Evolutionary conservation across 92 coral and sea anemone species (phyloP).

Genomic region (Zoanthus solanderi): DNA sequence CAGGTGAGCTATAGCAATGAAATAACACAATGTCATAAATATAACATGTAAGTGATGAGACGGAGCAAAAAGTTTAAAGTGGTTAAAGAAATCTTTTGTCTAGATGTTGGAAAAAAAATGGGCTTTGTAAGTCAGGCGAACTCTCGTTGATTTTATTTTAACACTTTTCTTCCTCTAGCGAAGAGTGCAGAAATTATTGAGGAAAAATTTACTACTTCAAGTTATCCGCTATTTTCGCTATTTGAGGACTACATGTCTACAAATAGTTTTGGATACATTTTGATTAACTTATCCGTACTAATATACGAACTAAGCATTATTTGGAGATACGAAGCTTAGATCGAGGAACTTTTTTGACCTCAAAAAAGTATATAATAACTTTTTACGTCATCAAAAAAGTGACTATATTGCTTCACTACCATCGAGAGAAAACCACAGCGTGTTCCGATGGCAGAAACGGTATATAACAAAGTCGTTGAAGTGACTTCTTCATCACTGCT

Average conservation of each 20-base stretch:
- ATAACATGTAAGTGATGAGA: constrained; percentile 76
- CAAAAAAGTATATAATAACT: neutral
- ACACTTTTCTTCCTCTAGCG: constrained; percentile 20
- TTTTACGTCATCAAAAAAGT: neutral
- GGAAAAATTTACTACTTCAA: neutral
- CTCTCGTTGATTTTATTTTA: constrained; percentile 11
- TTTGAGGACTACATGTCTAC: constrained; percentile 16
- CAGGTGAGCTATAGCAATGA: constrained; percentile 85
- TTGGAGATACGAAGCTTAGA: neutral
- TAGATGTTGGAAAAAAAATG: constrained; percentile 66
- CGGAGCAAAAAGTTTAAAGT: constrained; percentile 56
- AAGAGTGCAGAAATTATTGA: constrained; percentile 14
- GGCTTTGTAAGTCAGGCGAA: constrained; percentile 28
- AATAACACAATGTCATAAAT: constrained; percentile 70
- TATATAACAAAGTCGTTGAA: constrained; percentile 64
- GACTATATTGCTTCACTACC: neutral
- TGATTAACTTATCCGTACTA: neutral
- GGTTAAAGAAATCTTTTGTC: constrained; percentile 86
- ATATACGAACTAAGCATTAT: neutral
- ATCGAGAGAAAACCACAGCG: neutral
- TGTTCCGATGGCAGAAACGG: constrained; percentile 2
- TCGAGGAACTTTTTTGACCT: neutral
- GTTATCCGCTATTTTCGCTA: neutral
- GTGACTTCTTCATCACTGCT: constrained; percentile 86
- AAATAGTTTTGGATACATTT: constrained; percentile 32